Evolutionary conservation across 2,797 vertebrate species (phyloP), one percentile per base, ranked within the genome.

Genomic region (Fringilla coelebs): DNA sequence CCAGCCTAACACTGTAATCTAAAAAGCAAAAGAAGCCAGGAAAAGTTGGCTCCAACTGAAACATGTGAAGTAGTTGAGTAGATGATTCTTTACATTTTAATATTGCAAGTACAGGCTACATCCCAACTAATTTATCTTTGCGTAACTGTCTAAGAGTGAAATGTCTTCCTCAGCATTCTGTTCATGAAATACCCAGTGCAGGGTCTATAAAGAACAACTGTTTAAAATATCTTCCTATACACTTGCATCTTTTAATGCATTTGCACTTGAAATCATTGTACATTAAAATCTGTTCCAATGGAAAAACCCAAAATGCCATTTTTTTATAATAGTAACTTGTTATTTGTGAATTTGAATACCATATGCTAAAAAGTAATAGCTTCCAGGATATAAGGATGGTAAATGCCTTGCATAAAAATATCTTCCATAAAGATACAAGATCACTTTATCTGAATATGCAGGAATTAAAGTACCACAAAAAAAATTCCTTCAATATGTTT

Each of bases 251-350:
- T 89, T 52, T 68, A 72, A 5, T 84, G n/a, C 28, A 6, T 63
- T 21, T 72, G 52, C 61, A 26, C 52, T 34, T 63, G 48, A 52
- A 87, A 57, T 18, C 29, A 0, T 45, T 74, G 36, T 63, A 55
- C 21, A 1, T 84, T 67, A 74, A 70, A 71, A 55, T 75, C 29
- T 34, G 32, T 74, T 94, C 65, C 43, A 78, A 28, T 60, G 62
- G 58, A 40, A 52, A 48, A 91, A 34, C 24, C 2, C 1, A 6
- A 95, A 95, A 89, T 87, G 66, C 31, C 77, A 58, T 41, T 71
- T 90, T 60, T 90, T 78, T 67, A 8, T 84, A 78, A 75, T 77
- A 90, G 80, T 60, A 90, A 94, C 70, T 88, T 85, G 68, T 54
- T 93, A 77, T 88, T 90, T 92, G 68, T 85, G n/a, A 75, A 63